These are phyloP conservation scores for Gymnogyps californianus DNA, from an alignment of 2,113 vertebrate genomes.

Conservation along the genomic window DNA sequence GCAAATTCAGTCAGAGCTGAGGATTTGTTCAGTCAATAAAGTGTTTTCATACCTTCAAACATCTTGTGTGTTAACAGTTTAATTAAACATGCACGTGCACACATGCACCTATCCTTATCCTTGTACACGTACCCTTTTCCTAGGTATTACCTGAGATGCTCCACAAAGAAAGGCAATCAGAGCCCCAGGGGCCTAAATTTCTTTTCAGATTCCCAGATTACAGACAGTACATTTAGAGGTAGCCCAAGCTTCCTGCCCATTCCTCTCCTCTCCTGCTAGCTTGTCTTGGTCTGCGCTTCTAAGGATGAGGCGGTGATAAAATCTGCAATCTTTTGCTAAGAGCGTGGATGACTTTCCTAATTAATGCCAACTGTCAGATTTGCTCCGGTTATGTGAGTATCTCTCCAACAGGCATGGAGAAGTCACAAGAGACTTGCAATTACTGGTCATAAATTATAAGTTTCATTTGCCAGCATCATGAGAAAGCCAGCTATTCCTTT, in stretches of 20 bases:
- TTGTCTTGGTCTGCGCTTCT: not conserved
- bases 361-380: not conserved
- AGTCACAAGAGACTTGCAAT: not conserved
- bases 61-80: not conserved
- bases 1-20: not conserved
- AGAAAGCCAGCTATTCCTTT: not conserved
- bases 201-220: not conserved
- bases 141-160: not conserved
- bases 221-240: not conserved
- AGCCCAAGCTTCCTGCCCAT: not conserved
- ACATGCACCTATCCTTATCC: not conserved
- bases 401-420: not conserved
- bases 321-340: not conserved
- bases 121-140: not conserved
- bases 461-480: not conserved
- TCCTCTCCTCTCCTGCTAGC: not conserved
- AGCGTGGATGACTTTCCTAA: not conserved
- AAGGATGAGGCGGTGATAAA: not conserved
- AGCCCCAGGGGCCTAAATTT: not conserved
- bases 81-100: accelerated
- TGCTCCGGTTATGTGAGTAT: not conserved
- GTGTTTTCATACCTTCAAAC: not conserved
- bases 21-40: not conserved
- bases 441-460: not conserved
- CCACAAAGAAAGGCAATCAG: not conserved